Conservation (phyloP, 2,113 vertebrate species). For the Lophotis ruficrista region DNA sequence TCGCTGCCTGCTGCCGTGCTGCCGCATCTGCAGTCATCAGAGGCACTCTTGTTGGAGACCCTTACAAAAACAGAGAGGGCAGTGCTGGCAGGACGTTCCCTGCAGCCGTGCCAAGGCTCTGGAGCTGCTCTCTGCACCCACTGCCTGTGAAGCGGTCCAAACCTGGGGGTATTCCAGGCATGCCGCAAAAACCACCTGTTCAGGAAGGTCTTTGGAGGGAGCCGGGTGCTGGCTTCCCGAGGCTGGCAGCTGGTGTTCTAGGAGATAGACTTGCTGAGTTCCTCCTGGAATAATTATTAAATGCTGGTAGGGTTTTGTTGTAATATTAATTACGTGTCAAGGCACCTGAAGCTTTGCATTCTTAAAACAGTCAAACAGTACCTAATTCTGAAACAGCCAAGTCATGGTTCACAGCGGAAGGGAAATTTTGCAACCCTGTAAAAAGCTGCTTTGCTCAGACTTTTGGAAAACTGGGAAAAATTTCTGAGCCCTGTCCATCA, state of each 20-base stretch:
- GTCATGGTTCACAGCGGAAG: not conserved
- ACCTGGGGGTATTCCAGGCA: not conserved
- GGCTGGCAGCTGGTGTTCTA: slow-evolving; percentile 25
- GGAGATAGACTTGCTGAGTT: not conserved
- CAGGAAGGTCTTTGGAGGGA: not conserved
- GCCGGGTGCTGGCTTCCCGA: not conserved
- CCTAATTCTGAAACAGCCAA: not conserved
- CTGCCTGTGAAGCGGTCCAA: not conserved
- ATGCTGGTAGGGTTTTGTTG: slow-evolving; percentile 4
- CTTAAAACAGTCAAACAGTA: slow-evolving; percentile 17
- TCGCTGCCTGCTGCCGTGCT: not conserved
- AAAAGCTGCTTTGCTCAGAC: not conserved
- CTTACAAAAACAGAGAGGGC: not conserved
- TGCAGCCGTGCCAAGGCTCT: not conserved
- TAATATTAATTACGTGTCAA: slow-evolving; percentile 22
- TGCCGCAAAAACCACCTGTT: not conserved
- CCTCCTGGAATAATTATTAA: slow-evolving; percentile 33
- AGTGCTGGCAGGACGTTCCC: not conserved
- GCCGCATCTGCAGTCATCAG: not conserved
- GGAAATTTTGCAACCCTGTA: not conserved
- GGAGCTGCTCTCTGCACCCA: slow-evolving; percentile 7
- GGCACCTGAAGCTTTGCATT: not conserved
- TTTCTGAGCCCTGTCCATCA: not conserved
- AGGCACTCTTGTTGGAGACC: not conserved
- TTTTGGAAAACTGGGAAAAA: slow-evolving; percentile 4